Conservation (phyloP, 2,113 vertebrate genomes). For the Chunga burmeisteri region DNA sequence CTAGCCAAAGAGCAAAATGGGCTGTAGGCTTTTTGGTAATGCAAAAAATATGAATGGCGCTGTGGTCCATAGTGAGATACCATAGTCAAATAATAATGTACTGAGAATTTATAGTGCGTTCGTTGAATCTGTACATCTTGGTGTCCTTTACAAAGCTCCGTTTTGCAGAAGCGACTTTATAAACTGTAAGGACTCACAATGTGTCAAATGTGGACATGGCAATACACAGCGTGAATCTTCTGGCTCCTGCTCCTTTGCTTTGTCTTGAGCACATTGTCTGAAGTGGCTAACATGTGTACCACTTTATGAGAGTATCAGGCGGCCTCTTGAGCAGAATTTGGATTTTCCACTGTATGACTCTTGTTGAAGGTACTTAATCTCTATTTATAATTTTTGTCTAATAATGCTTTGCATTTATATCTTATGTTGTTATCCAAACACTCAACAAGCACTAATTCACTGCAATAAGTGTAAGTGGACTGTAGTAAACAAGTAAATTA, state of each 20-base stretch:
- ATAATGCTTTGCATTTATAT: background rate
- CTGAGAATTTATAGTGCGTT: background rate
- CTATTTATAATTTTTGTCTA: background rate
- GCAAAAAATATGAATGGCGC: background rate
- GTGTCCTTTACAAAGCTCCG: background rate
- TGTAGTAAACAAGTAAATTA: background rate
- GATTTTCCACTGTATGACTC: background rate
- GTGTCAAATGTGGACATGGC: background rate
- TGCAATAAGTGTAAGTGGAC: slow-evolving; percentile 18
- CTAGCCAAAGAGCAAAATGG: background rate
- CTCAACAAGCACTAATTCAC: background rate
- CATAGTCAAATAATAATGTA: background rate
- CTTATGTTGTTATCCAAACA: background rate
- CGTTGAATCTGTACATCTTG: background rate
- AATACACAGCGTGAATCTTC: background rate
- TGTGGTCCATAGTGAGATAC: background rate
- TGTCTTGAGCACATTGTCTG: background rate
- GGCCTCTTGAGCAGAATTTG: background rate
- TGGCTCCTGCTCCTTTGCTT: background rate
- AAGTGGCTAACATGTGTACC: background rate
- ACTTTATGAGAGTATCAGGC: background rate
- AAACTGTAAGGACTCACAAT: accelerated
- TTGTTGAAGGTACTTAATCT: background rate
- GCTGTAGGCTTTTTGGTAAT: background rate
- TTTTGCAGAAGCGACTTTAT: background rate